Evolutionary conservation across 1,140 invertebrate genomes (phyloP), one percentile per base, ranked within the genome.

Genomic region (Atopsyche davidsoni): DNA sequence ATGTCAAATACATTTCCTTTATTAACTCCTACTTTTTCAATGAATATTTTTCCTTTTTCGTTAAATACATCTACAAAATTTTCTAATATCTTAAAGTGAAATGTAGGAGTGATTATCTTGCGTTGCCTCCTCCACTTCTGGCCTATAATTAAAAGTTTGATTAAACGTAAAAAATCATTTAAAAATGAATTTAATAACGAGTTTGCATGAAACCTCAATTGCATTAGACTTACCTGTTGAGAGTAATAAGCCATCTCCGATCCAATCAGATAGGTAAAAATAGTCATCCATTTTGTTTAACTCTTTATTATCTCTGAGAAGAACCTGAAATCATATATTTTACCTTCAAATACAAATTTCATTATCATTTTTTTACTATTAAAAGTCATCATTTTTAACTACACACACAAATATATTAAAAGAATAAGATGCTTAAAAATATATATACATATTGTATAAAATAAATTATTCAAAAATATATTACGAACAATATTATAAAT

Each of bases 11-110:
- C 60, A 58, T 48, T 52, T 57, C 68, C 65, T 42, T 68, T 70
- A 54, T 72, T 69, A 24, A 73, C 63, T 50, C 82, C 73, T 24
- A 94, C 62, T 60, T 80, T 79, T 4, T 79, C 62, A 0, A 81
- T 68, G 48, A 93, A 69, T 19, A 80, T 72, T 3, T 75, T 63
- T 34, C 79, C 75, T 59, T 92, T 85, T 55, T 87, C 80, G 55
- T 82, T 80, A 65, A 94, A 89, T 2, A 90, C 77, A 31, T 81
- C 77, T n/a, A 89, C 61, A 60, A 92, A 92, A 61, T 87, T 80
- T 57, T 92, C 82, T 21, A 94, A 71, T 51, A 94, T 90, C 58
- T 83, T 82, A 63, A 92, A 92, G 66, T 94, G 90, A 62, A 93
- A 93, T 1, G 88, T 81, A 9, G 90, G 90, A 1, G 89, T 94